phyloP scores from a whole-genome alignment of 2,888 invertebrate species.

The Amphiduros pacificus region DNA sequence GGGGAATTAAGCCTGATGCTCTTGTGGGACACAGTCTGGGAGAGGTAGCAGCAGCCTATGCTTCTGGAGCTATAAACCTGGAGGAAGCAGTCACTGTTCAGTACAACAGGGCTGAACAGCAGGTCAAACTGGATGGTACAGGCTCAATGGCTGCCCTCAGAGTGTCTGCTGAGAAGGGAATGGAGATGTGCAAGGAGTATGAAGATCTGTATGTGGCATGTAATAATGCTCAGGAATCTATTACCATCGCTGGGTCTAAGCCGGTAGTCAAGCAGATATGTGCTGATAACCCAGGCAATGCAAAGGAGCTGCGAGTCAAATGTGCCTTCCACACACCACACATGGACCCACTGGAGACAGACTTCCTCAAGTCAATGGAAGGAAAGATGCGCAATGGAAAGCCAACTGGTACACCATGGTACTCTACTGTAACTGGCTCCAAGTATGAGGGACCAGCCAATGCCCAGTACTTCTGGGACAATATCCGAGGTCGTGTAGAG shows the following conservation, averaged over 20 bases:
- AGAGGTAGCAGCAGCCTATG: slow-evolving; percentile 21
- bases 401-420: background rate
- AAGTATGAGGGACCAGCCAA: background rate
- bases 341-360: slow-evolving; percentile 14
- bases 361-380: slow-evolving; percentile 14
- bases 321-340: slow-evolving; percentile 23
- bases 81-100: slow-evolving; percentile 18
- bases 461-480: slow-evolving; percentile 23
- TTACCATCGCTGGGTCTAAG: slow-evolving; percentile 23
- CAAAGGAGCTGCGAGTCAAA: slow-evolving; percentile 22
- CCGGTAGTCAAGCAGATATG: slow-evolving; percentile 13
- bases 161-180: slow-evolving; percentile 13
- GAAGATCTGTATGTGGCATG: slow-evolving; percentile 24
- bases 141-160: slow-evolving; percentile 27
- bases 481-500: slow-evolving; percentile 15
- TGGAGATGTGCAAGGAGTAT: slow-evolving; percentile 5
- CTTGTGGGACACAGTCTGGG: slow-evolving; percentile 23
- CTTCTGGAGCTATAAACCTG: slow-evolving; percentile 14
- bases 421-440: slow-evolving; percentile 14
- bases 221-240: slow-evolving; percentile 18
- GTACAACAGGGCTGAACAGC: slow-evolving; percentile 11
- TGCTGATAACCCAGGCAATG: slow-evolving; percentile 9
- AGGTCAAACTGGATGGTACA: slow-evolving; percentile 18
- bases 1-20: slow-evolving; percentile 18
- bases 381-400: slow-evolving; percentile 5